A percentile compares a stretch with the other conserved stretches of the same genome.
These are phyloP conservation scores for Thinocorus orbignyianus DNA, from an alignment of 2,113 vertebrate species.

Conservation along the genomic window DNA sequence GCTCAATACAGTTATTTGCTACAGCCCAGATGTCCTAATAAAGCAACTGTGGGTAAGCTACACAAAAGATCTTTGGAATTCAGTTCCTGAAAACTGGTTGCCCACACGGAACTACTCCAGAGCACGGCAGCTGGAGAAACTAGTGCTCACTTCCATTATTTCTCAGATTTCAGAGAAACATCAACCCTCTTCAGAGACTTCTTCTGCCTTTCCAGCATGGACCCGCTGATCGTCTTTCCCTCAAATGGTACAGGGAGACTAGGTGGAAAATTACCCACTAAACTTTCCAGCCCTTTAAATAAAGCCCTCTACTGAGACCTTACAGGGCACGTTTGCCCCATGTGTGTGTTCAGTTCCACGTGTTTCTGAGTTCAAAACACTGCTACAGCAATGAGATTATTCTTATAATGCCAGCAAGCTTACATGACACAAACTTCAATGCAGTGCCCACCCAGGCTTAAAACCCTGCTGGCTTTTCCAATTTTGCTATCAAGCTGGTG, in stretches of 20 bases:
- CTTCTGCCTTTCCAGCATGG: neutral
- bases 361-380: neutral
- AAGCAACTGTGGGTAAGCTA: neutral
- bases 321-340: neutral
- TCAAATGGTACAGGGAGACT: neutral
- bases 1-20: neutral
- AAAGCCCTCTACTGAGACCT: neutral
- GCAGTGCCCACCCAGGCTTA: neutral
- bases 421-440: neutral
- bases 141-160: neutral
- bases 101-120: neutral
- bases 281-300: neutral
- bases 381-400: neutral
- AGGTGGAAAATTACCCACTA: neutral
- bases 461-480: neutral
- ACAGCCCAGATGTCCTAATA: neutral
- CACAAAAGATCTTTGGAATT: neutral
- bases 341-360: neutral
- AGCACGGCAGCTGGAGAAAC: neutral
- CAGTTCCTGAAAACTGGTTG: neutral
- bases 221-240: neutral
- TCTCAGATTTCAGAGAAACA: neutral
- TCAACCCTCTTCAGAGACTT: neutral
- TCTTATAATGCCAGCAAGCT: neutral
- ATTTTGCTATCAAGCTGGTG: neutral